Base-by-base conservation (phyloP, 2,888 invertebrate species). In the Imbricaverruca yamaguchii region DNA sequence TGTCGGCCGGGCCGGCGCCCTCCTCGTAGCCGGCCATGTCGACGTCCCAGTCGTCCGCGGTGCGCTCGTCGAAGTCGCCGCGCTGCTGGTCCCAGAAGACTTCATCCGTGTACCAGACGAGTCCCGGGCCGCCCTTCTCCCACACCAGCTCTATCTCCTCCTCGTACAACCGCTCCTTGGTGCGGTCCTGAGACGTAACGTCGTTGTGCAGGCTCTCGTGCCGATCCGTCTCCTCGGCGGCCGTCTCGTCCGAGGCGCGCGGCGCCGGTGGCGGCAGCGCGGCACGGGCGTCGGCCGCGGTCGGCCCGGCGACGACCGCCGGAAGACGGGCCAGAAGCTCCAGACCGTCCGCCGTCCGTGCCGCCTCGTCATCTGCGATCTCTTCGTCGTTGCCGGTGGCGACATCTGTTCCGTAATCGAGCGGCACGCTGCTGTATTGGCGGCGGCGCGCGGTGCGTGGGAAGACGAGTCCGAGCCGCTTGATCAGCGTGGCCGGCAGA, bases 101-200 rank as follows among this genome's bases (percentile, higher is more conserved):
- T 23, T 89, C 89, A 85, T 90, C 90, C 2, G 90, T 90, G 84
- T 90, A 89, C 86, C 89, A 90, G 12, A 90, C 90, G 0, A 90
- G 86, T 82, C 90, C 90, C 81, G 90, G 88, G 10, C 90, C 89
- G 82, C 90, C 90, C 85, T 90, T 90, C 85, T 90, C 90, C 90
- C 90, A 90, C 65, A 88, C 88, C 39, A 82, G 81, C 82, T 87
- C 87, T 74, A 87, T 85, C 83, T 86, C 86, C 82, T 87, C 85
- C 84, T 88, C 87, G 83, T 85, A 90, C 69, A 89, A 84, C 15
- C 89, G 83, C 83, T 89, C 89, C 83, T 89, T 89, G 79, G 87
- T 88, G 67, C 89, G 85, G 87, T 87, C 85, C 86, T 89, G 86
- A 18, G 82, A 81, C 15, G 88, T 86, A 3, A 89, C 88, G 84